Evolutionary conservation across 2,888 invertebrate species (phyloP), one percentile per base, ranked within the genome.

Genomic region (Criorhina ranunculi): DNA sequence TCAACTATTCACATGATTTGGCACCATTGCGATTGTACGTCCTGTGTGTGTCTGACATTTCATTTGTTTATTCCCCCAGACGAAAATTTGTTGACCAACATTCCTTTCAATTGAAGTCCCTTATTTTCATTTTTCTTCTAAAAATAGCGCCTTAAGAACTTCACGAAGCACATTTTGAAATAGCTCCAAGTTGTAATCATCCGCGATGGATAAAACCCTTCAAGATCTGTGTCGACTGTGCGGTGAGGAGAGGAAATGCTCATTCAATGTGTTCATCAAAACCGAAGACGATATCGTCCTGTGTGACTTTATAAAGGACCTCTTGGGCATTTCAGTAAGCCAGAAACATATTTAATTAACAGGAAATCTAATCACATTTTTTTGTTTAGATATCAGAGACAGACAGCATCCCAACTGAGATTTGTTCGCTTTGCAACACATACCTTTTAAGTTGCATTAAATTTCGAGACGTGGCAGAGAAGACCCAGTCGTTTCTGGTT

Each of bases 21-120:
- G 60, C 72, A 73, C 24, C 64, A 75, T 70, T 76, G 15, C 24
- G 59, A 75, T 70, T 76, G 15, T 5, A 2, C 11, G 7, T 0
- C 8, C 11, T 19, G 9, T 24, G 37, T 70, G 24, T 85, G 37
- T 70, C 15, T 85, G 85, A 79, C 85, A 70, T 57, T 69, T 60
- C 57, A 75, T 70, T 85, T 85, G 85, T 85, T 85, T 85, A 85
- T 85, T 79, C 11, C 33, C 44, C 12, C 37, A 53, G 40, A 12
- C 7, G 37, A 35, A 3, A 55, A 11, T 62, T 59, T 70, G 70
- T 76, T 72, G 66, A 60, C 29, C 29, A 40, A 77, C 59, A 67
- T 33, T 31, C 15, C 29, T 12, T 2, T 29, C 17, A 7, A 31
- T 11, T 35, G 2, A 46, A 40, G 29, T 49, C 37, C 46, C 9